Evolutionary conservation across 2,888 invertebrate genomes (phyloP).

Genomic region (Nomada lathburiana): DNA sequence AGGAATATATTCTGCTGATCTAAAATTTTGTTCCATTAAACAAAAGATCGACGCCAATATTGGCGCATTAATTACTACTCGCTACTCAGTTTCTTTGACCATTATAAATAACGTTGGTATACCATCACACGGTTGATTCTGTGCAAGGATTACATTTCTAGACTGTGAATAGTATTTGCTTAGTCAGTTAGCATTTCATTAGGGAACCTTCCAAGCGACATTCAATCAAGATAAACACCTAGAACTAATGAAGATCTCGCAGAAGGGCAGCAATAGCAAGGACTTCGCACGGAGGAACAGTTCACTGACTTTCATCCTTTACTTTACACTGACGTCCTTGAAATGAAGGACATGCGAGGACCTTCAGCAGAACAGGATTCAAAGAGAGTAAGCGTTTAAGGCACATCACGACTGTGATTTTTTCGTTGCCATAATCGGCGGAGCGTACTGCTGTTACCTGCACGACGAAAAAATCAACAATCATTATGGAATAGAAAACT

Average conservation of each 20-base stretch:
- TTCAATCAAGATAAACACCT: conserved; percentile 35
- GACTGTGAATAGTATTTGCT: background rate
- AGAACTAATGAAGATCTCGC: conserved; percentile 52
- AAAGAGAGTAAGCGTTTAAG: conserved; percentile 4
- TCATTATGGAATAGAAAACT: conserved; percentile 36
- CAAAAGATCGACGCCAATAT: too few relatives aligned
- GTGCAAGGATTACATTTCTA: background rate
- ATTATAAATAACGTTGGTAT: background rate
- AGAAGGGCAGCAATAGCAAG: conserved; percentile 35
- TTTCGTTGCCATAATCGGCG: conserved; percentile 30
- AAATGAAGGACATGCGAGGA: conserved; percentile 34
- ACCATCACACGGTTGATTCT: background rate
- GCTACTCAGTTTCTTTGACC: background rate
- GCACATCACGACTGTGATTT: conserved; percentile 44
- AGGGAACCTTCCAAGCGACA: background rate
- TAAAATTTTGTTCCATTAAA: too few relatives aligned
- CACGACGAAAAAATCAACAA: conserved; percentile 26
- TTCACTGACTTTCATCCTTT: conserved; percentile 54
- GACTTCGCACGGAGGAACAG: conserved; percentile 12
- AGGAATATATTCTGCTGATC: too few relatives aligned
- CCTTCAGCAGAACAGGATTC: background rate
- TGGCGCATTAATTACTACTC: background rate
- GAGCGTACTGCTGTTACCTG: background rate
- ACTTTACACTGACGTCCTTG: conserved; percentile 46
- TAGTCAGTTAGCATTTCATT: background rate